phyloP scores from a whole-genome alignment of 2,888 invertebrate species.

The Belgica antarctica region DNA sequence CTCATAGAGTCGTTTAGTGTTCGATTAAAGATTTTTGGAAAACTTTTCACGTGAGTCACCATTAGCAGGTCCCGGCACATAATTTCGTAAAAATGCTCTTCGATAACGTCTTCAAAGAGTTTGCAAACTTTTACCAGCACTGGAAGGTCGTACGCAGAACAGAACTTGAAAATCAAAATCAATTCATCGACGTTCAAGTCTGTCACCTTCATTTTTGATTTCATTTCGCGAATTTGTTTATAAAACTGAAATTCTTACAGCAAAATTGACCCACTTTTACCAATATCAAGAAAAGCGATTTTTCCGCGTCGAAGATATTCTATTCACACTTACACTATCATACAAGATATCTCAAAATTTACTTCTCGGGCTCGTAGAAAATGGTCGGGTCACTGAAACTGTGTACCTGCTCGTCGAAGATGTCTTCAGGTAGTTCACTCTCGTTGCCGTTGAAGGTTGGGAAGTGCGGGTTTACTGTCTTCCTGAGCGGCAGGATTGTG shows the following conservation, averaged over 20 bases:
- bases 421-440: slow-evolving; percentile 65
- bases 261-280: not conserved
- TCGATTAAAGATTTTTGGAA: slow-evolving; percentile 25
- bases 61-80: slow-evolving; percentile 22
- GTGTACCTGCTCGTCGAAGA: slow-evolving; percentile 74
- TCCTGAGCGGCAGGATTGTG: slow-evolving; percentile 65
- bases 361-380: slow-evolving; percentile 58
- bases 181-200: slow-evolving; percentile 36
- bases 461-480: slow-evolving; percentile 65
- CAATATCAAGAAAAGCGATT: not conserved
- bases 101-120: slow-evolving; percentile 26
- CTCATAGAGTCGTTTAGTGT: slow-evolving; percentile 29
- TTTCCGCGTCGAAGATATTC: not conserved
- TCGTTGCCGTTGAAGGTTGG: slow-evolving; percentile 73
- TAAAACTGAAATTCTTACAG: not conserved
- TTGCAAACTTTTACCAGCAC: not conserved
- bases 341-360: too few species aligned
- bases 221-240: not conserved
- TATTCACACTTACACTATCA: not conserved
- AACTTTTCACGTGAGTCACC: slow-evolving; percentile 30
- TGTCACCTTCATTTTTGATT: slow-evolving; percentile 25
- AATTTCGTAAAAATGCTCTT: slow-evolving; percentile 12
- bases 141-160: slow-evolving; percentile 24
- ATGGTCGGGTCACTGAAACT: slow-evolving; percentile 71
- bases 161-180: slow-evolving; percentile 26